Evolutionary conservation across 2,888 invertebrate species (phyloP), one percentile per base, ranked within the genome.

Genomic region (Podabrus alpinus): DNA sequence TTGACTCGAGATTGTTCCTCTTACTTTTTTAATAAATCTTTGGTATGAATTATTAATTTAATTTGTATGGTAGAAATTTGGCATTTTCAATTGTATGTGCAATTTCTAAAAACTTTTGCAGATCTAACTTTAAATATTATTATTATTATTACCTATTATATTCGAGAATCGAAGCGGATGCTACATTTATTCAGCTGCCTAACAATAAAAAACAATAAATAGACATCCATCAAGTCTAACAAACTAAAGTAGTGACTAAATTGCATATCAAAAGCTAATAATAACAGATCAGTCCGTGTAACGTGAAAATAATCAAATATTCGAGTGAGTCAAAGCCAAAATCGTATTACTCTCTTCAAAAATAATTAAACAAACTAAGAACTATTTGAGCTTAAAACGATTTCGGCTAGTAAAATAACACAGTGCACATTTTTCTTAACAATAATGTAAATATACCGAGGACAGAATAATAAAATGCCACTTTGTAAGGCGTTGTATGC

Each of bases 201-300:
- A 62, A 67, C 67, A 71, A 72, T 67, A 75, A 75, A 66, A 69
- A 72, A 69, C 67, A 69, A 73, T 69, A 70, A 62, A 69, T 16
- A 68, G 61, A 71, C 21, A 61, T 68, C 64, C 59, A 45, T 71
- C 64, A 74, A 71, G 29, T 29, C 59, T 68, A 59, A 61, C 24
- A 25, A 21, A 24, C 21, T 21, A 69, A 61, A 69, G 24, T 72
- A 64, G 69, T 69, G 68, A 69, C 70, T 71, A 71, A 71, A 11
- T 68, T 73, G 73, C 64, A 68, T 76, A 76, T 76, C 73, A 76
- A 73, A 76, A 73, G 73, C 72, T 77, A 72, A 66, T 66, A 66
- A 75, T 76, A 61, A 78, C 77, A 81, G 81, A 82, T 83, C 83
- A 83, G 83, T 83, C 83, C 79, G 81, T 81, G 80, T 80, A 75